A percentile compares a stretch with the other conserved stretches of the same genome.
Evolutionary conservation across 2,113 vertebrate genomes (phyloP).

Genomic region (Seriola aureovittata): DNA sequence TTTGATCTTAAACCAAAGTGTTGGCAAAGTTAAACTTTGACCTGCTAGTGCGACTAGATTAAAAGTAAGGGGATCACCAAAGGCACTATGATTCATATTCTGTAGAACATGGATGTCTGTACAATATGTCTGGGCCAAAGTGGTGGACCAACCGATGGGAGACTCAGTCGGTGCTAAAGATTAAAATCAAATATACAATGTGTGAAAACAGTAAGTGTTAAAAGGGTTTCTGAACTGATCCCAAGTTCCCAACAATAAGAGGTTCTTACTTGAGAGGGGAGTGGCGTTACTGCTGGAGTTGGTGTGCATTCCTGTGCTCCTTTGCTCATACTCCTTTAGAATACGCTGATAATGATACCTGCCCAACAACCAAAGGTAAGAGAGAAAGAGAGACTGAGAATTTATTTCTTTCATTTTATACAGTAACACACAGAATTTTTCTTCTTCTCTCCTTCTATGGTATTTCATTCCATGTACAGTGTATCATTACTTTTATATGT

Average conservation of each 20-base stretch:
- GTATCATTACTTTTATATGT: not conserved
- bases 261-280: constrained; percentile 62
- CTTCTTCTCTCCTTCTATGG: not conserved
- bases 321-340: constrained; percentile 57
- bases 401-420: not conserved
- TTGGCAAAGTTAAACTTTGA: not conserved
- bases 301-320: not conserved
- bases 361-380: constrained; percentile 15
- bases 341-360: constrained; percentile 79
- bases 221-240: not conserved
- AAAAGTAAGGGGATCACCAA: not conserved
- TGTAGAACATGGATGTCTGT: not conserved
- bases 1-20: not conserved
- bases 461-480: not conserved
- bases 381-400: not conserved
- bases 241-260: not conserved
- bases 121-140: not conserved
- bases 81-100: not conserved
- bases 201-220: not conserved
- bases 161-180: not conserved
- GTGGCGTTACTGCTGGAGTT: constrained; percentile 18
- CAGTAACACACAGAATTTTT: not conserved
- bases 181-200: not conserved
- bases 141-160: not conserved
- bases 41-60: not conserved